Percentiles rank a stretch among this genome's conserved stretches.
phyloP scores from a whole-genome alignment of 2,113 vertebrate species.

The Microtus richardsoni region DNA sequence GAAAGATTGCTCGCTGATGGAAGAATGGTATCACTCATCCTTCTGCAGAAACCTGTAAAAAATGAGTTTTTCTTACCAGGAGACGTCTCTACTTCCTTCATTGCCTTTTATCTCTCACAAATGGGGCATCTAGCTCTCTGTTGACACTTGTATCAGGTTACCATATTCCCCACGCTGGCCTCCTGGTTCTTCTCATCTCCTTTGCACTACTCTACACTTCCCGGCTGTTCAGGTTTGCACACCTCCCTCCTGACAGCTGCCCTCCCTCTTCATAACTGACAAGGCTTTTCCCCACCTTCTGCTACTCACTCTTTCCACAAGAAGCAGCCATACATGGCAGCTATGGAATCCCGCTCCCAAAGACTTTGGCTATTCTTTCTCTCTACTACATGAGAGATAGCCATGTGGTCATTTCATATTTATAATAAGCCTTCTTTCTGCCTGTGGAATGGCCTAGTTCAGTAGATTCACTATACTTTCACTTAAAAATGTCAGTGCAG shows the following conservation, averaged over 20 bases:
- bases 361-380: not conserved
- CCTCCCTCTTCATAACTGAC: not conserved
- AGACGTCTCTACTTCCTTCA: not conserved
- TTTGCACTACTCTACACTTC: not conserved
- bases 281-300: not conserved
- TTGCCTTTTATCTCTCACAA: not conserved
- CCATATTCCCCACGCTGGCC: too few species aligned
- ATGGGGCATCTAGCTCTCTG: too few species aligned
- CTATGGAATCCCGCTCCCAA: not conserved
- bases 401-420: not conserved
- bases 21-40: not conserved
- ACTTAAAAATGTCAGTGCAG: not conserved
- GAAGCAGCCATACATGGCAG: not conserved
- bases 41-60: not conserved
- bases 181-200: not conserved
- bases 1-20: not conserved
- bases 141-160: too few species aligned
- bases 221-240: not conserved
- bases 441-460: not conserved
- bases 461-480: not conserved
- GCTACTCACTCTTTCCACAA: not conserved
- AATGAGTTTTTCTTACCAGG: not conserved
- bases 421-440: not conserved
- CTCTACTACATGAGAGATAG: not conserved
- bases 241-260: too few species aligned